A percentile compares a stretch with the other conserved stretches of the same genome.
Conservation (phyloP, 1,140 invertebrate genomes). For the Drosophila lini region DNA sequence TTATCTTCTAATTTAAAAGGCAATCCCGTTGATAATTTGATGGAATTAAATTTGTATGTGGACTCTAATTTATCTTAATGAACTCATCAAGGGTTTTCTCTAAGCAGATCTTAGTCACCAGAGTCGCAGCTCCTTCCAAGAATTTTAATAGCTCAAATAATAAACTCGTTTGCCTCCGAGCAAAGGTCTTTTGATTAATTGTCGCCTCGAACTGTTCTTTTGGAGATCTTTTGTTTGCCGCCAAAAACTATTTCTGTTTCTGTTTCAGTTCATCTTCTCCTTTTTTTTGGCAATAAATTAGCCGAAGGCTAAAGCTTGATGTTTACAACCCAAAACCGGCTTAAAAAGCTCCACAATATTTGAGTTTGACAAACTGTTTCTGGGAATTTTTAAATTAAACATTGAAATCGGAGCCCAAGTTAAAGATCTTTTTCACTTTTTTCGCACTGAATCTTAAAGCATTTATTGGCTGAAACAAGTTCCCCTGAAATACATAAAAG, state of each 20-base stretch:
- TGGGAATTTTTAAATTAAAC: conserved; percentile 47
- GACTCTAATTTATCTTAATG: conserved; percentile 24
- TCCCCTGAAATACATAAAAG: conserved; percentile 37
- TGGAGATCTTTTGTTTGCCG: conserved; percentile 33
- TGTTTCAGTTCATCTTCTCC: neutral
- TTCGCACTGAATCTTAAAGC: conserved; percentile 52
- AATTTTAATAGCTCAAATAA: conserved; percentile 23
- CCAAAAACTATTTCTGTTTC: conserved; percentile 32
- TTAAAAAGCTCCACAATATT: conserved; percentile 30
- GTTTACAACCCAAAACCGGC: conserved; percentile 42
- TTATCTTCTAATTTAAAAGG: neutral
- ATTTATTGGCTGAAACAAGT: conserved; percentile 70
- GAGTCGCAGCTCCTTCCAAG: conserved; percentile 44
- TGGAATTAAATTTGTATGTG: neutral
- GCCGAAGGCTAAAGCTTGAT: conserved; percentile 45
- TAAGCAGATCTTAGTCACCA: conserved; percentile 28
- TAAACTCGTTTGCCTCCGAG: conserved; percentile 48
- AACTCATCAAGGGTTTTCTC: conserved; percentile 19
- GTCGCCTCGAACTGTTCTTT: conserved; percentile 41
- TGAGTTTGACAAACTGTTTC: conserved; percentile 47
- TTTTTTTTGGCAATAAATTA: conserved; percentile 57
- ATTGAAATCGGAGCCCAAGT: conserved; percentile 3
- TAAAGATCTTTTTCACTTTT: conserved; percentile 17
- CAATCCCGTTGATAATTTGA: conserved; percentile 1
- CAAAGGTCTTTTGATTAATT: conserved; percentile 61